Evolutionary conservation across 2,888 invertebrate species (phyloP).

Genomic region (Athetis lepigone): DNA sequence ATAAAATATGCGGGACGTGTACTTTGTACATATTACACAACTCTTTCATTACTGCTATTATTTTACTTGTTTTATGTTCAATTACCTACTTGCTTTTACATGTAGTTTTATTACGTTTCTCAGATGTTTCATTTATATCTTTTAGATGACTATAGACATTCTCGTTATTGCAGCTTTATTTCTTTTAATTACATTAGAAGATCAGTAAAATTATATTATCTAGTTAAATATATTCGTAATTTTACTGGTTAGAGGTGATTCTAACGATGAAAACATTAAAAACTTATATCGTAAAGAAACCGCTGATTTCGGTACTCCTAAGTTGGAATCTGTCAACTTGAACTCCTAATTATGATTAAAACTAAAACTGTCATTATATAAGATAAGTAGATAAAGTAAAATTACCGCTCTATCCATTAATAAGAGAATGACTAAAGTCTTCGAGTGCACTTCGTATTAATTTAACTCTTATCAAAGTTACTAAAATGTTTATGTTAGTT

Average conservation of each 20-base stretch:
- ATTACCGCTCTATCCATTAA: constrained; percentile 39
- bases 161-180: not conserved
- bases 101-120: constrained; percentile 18
- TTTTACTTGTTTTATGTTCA: constrained; percentile 43
- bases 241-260: not conserved
- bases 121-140: constrained; percentile 2
- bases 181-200: not conserved
- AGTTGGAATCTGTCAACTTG: constrained; percentile 1
- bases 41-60: constrained; percentile 54
- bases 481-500: constrained; percentile 57
- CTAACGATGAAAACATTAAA: constrained; percentile 9
- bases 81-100: constrained; percentile 28
- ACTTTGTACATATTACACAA: constrained; percentile 47
- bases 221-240: not conserved
- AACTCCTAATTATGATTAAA: constrained; percentile 17
- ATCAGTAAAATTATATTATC: not conserved
- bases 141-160: not conserved
- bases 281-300: constrained; percentile 13
- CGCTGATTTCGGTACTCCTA: constrained; percentile 8
- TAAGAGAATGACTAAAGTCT: constrained; percentile 43
- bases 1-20: constrained; percentile 51
- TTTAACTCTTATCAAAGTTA: constrained; percentile 52
- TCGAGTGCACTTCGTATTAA: constrained; percentile 40
- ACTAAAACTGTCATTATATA: constrained; percentile 31
- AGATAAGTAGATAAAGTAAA: constrained; percentile 32